Conservation (phyloP, 1,140 invertebrate species). For the honey bee (Apis mellifera) region DNA sequence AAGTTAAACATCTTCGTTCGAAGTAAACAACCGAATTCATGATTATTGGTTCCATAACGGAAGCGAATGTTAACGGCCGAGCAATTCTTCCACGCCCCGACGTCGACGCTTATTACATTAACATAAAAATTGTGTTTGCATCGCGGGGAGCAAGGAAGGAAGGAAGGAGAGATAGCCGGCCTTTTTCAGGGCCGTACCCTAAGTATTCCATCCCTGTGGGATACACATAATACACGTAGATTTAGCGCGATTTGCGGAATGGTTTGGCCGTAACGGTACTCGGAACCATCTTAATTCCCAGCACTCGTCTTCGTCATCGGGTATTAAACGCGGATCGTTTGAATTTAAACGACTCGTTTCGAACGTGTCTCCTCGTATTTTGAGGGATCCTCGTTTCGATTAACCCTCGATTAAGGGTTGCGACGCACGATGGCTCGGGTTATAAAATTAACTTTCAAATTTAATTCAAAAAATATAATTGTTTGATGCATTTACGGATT, state of each 20-base stretch:
- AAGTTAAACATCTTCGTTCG: no score
- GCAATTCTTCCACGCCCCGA: background rate
- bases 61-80: background rate
- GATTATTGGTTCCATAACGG: background rate
- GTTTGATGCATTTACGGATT: no score
- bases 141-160: background rate
- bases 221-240: background rate
- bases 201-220: background rate
- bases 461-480: no score
- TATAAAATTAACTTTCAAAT: no score
- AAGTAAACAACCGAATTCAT: background rate
- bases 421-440: no score
- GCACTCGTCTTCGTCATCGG: background rate
- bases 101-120: constrained; percentile 53
- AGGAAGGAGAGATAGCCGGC: background rate
- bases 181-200: background rate
- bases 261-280: background rate
- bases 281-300: background rate
- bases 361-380: no score
- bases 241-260: background rate
- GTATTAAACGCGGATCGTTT: background rate
- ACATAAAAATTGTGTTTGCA: constrained; percentile 51
- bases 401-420: background rate
- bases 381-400: background rate
- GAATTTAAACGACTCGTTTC: background rate